Evolutionary conservation across 1,140 invertebrate genomes (phyloP), one percentile per base, ranked within the genome.

Genomic region (Drosophila tristis): DNA sequence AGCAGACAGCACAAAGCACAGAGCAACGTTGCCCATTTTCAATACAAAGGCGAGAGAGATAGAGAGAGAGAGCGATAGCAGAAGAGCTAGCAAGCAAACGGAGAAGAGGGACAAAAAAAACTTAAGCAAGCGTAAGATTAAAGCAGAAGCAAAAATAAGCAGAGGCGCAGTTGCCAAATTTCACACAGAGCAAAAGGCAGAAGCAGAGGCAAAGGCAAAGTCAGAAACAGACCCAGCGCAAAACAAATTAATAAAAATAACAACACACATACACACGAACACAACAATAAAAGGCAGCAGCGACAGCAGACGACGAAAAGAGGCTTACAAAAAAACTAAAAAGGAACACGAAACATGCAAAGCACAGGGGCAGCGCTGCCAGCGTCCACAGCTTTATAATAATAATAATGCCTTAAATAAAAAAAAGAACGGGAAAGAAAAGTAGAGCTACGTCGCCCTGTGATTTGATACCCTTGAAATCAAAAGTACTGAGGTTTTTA

Each of bases 91-190:
- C 35, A 13, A 39, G 35, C 35, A 39, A 39, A 66, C 20, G 48
- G 49, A 51, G 45, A 57, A 43, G 20, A 43, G 7, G 15, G n/a
- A 43, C 51, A 45, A 53, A 66, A 66, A 75, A 78, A 86, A 72
- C 71, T 76, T 79, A 87, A 87, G 79, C 85, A 84, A 85, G 80
- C 85, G 80, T 90, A 84, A 89, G 84, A 89, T 90, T 89, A 85
- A 89, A 90, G 85, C 68, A 79, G 80, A 20, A 57, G 55, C 43
- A 57, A 26, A 57, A 47, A 57, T 45, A 11, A 47, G 55, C 42
- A 43, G 45, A 26, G 29, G 55, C 62, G 29, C 29, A 23, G 72
- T 74, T 74, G 72, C 71, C 67, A n/a, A 57, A 26, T 58, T 71
- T 70, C 67, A 71, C 51, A 23, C 25, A 35, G n/a, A 31, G 64